These are phyloP conservation scores for Fissipunctia ypsillon DNA, from an alignment of 2,888 invertebrate species.

Conservation along the genomic window DNA sequence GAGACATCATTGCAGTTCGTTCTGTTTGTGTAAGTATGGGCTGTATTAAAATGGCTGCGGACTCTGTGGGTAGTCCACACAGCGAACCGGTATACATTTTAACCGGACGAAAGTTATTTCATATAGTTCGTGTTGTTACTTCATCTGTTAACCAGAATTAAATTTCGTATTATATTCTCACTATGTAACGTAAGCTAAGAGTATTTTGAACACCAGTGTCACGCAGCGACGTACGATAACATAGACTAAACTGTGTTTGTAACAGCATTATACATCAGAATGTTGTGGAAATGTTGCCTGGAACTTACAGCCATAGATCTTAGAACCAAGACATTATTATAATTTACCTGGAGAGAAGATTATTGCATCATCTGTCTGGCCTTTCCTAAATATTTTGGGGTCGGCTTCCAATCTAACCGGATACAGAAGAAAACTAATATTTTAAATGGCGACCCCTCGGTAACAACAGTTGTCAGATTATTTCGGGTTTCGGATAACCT, in stretches of 20 bases:
- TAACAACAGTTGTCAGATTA: too few relatives aligned
- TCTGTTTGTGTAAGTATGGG: not conserved
- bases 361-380: not conserved
- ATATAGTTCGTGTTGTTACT: not conserved
- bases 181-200: conserved; percentile 25
- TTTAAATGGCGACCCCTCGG: too few relatives aligned
- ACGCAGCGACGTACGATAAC: conserved; percentile 28
- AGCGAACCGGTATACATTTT: not conserved
- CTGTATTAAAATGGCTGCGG: not conserved
- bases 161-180: not conserved
- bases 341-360: not conserved
- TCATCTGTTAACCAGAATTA: not conserved
- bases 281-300: conserved; percentile 30
- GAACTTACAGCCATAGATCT: conserved; percentile 19
- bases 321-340: conserved; percentile 12
- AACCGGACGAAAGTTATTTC: not conserved
- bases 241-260: conserved; percentile 47
- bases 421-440: too few relatives aligned
- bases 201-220: conserved; percentile 27
- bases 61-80: not conserved
- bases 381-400: too few relatives aligned
- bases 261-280: conserved; percentile 34
- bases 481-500: too few relatives aligned
- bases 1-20: not conserved
- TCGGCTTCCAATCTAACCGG: too few relatives aligned